These are phyloP conservation scores for Silurus meridionalis DNA, from an alignment of 2,113 vertebrate genomes.

Conservation along the genomic window DNA sequence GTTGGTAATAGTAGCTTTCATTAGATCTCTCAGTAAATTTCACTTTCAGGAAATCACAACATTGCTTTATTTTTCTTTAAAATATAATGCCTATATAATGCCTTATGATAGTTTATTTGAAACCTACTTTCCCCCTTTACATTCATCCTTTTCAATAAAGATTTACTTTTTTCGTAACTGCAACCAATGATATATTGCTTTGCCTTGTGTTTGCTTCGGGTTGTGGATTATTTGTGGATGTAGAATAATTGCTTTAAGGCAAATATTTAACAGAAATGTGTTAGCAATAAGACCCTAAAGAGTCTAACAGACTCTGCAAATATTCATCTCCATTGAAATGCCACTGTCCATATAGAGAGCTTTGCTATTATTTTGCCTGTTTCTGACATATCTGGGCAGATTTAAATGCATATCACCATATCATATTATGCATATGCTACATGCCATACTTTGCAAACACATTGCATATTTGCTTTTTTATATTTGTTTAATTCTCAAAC, in stretches of 20 bases:
- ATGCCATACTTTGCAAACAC: background rate
- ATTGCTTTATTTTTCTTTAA: background rate
- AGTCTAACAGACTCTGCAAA: background rate
- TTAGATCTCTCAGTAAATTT: background rate
- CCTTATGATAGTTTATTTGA: background rate
- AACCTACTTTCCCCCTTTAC: background rate
- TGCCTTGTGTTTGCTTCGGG: background rate
- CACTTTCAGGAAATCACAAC: background rate
- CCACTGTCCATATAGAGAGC: background rate
- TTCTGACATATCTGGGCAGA: background rate
- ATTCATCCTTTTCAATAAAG: background rate
- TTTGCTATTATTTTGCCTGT: slow-evolving; percentile 7
- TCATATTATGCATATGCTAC: background rate
- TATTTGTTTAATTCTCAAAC: background rate
- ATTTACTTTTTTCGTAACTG: background rate
- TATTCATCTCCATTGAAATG: background rate
- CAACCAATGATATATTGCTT: background rate
- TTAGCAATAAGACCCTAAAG: background rate
- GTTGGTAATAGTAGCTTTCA: background rate
- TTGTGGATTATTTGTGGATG: background rate
- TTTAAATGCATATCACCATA: background rate
- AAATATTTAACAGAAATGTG: background rate
- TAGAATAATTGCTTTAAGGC: background rate
- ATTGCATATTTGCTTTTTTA: background rate
- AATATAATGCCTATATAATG: background rate